Evolutionary conservation across 2,113 vertebrate genomes (phyloP).

Genomic region (Oryctolagus cuniculus): DNA sequence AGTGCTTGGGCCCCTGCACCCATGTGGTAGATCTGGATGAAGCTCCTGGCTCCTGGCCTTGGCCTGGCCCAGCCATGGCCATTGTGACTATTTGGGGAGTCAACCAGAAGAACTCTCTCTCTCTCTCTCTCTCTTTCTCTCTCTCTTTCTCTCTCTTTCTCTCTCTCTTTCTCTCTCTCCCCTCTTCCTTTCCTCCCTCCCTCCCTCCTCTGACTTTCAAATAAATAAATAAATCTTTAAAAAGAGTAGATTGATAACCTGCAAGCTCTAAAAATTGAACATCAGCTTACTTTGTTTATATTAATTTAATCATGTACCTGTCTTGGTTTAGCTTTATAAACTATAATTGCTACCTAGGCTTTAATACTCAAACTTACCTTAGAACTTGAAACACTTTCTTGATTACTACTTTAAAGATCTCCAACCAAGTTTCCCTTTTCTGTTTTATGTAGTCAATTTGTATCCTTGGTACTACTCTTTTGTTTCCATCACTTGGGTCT

Average conservation of each 20-base stretch:
- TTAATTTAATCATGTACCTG: neutral
- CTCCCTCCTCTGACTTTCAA: too few relatives aligned
- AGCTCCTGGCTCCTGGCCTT: too few relatives aligned
- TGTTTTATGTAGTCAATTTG: neutral
- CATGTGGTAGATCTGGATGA: too few relatives aligned
- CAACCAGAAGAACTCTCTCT: too few relatives aligned
- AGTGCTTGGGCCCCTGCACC: too few relatives aligned
- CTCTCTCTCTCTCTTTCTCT: too few relatives aligned
- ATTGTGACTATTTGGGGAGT: too few relatives aligned
- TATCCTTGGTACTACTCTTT: neutral
- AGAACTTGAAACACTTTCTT: neutral
- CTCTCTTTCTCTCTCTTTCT: too few relatives aligned
- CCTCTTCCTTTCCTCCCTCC: too few relatives aligned
- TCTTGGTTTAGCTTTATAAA: neutral
- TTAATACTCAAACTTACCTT: slow-evolving; percentile 14
- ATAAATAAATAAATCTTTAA: too few relatives aligned
- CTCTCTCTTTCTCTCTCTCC: too few relatives aligned
- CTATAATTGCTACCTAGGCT: neutral
- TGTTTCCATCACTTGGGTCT: neutral
- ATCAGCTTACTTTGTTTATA: neutral
- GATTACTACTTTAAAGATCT: neutral
- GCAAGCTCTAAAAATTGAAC: neutral
- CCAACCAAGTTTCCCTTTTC: neutral
- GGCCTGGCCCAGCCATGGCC: too few relatives aligned
- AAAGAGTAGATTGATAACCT: neutral